These are phyloP conservation scores for Agrilus planipennis DNA, from an alignment of 1,140 invertebrate species.

Conservation along the genomic window DNA sequence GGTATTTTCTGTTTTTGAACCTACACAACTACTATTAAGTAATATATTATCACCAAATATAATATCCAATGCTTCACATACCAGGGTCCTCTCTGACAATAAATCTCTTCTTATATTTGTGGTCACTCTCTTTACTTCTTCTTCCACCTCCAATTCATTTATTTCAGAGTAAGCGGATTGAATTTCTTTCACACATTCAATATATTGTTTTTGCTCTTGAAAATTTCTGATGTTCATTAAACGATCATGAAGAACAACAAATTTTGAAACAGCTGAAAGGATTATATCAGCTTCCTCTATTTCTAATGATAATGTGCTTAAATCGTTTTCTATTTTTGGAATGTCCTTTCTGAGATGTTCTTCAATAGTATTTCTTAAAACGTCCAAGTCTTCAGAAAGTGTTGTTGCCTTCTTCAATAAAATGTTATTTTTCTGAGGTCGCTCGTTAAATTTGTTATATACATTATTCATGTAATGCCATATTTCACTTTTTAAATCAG, in stretches of 20 bases:
- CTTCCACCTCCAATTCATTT: conserved; percentile 35
- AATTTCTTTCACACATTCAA: conserved; percentile 34
- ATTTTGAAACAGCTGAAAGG: conserved; percentile 38
- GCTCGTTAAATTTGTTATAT: conserved; percentile 40
- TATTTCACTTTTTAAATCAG: conserved; percentile 41
- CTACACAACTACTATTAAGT: background rate
- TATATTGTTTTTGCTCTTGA: conserved; percentile 34
- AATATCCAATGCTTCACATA: background rate
- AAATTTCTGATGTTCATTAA: conserved; percentile 38
- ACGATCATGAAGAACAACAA: conserved; percentile 40
- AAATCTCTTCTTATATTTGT: too few relatives aligned
- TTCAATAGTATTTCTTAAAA: conserved; percentile 40
- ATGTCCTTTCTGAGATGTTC: conserved; percentile 45
- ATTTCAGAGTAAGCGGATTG: too few relatives aligned
- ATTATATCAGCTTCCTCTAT: conserved; percentile 40
- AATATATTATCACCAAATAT: conserved; percentile 1
- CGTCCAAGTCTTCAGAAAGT: conserved; percentile 37
- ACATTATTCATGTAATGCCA: conserved; percentile 40
- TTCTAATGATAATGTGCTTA: conserved; percentile 39
- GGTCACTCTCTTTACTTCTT: too few relatives aligned
- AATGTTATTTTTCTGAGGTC: conserved; percentile 38
- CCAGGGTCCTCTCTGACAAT: background rate
- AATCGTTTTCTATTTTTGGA: conserved; percentile 39
- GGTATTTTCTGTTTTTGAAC: background rate
- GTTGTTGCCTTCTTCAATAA: conserved; percentile 37